These are phyloP conservation scores for Cataglyphis albicans DNA, from an alignment of 2,888 invertebrate genomes.

Conservation along the genomic window DNA sequence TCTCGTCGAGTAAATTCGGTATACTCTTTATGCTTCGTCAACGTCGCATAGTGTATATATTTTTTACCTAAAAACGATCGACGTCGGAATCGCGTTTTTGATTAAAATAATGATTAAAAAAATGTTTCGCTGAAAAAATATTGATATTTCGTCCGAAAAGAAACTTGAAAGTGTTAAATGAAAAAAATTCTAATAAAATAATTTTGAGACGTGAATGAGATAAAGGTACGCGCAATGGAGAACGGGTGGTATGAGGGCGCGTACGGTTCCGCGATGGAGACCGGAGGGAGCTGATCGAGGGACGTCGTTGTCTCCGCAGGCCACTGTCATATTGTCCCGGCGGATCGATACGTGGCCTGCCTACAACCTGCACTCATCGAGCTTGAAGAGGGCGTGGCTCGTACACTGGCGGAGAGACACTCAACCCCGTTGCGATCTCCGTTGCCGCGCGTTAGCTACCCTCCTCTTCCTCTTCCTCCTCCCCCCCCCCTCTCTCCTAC, in stretches of 20 bases:
- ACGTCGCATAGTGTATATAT: slow-evolving; percentile 27
- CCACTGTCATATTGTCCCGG: slow-evolving; percentile 83
- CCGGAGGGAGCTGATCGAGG: slow-evolving; percentile 80
- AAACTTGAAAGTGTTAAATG: not conserved
- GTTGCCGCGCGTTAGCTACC: slow-evolving; percentile 53
- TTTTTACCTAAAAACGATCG: slow-evolving; percentile 7
- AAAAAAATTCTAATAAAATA: not conserved
- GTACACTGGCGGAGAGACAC: slow-evolving; percentile 83
- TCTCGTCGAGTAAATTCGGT: slow-evolving; percentile 43
- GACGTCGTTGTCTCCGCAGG: slow-evolving; percentile 83
- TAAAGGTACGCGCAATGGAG: not conserved
- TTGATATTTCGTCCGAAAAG: not conserved
- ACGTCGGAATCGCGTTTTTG: slow-evolving; percentile 8
- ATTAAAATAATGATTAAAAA: not conserved
- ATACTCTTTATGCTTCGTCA: slow-evolving; percentile 52
- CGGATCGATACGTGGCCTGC: slow-evolving; percentile 85
- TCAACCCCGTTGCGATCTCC: slow-evolving; percentile 70
- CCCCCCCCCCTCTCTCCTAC: not conserved
- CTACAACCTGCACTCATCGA: slow-evolving; percentile 83
- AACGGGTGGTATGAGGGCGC: not conserved
- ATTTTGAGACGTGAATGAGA: not conserved
- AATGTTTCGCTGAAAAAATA: not conserved
- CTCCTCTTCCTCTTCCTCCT: not conserved
- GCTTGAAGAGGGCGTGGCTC: slow-evolving; percentile 85
- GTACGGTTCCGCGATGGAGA: slow-evolving; percentile 39